A percentile compares a stretch with the other conserved stretches of the same genome.
These are phyloP conservation scores for Graptemys geographica DNA, from an alignment of 2,797 vertebrate species.

Conservation along the genomic window DNA sequence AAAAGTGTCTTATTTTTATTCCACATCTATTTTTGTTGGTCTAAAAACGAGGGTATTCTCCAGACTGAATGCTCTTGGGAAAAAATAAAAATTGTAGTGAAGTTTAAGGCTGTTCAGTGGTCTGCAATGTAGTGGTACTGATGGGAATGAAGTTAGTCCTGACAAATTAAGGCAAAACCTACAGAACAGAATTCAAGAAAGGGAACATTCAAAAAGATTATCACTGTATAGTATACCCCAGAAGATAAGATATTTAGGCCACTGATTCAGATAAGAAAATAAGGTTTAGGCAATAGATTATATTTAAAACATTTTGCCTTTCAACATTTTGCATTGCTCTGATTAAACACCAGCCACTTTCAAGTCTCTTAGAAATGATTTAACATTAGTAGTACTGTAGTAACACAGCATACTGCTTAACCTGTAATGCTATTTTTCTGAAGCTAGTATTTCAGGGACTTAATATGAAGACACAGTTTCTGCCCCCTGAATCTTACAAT, in stretches of 20 bases:
- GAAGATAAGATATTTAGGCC: not conserved
- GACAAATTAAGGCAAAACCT: not conserved
- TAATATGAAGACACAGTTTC: not conserved
- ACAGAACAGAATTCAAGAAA: not conserved
- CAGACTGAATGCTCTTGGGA: not conserved
- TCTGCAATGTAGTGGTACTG: not conserved
- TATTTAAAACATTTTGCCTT: not conserved
- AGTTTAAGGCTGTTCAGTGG: not conserved
- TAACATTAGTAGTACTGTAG: not conserved
- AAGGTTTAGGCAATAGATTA: not conserved
- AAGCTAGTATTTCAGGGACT: not conserved
- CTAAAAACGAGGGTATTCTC: not conserved
- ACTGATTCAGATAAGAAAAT: not conserved
- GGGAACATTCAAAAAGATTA: not conserved
- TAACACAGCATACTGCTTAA: not conserved
- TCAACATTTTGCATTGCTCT: not conserved
- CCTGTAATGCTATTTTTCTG: no score
- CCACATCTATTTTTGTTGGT: slow-evolving; percentile 1
- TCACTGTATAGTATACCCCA: not conserved
- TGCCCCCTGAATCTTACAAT: not conserved
- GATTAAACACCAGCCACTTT: not conserved
- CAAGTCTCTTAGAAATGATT: not conserved
- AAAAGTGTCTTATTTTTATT: not conserved
- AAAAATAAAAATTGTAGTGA: not conserved
- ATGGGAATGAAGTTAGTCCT: not conserved